A percentile compares a stretch with the other conserved stretches of the same genome.
Evolutionary conservation across 2,888 invertebrate species (phyloP).

Genomic region (Caenorhabditis wallacei): DNA sequence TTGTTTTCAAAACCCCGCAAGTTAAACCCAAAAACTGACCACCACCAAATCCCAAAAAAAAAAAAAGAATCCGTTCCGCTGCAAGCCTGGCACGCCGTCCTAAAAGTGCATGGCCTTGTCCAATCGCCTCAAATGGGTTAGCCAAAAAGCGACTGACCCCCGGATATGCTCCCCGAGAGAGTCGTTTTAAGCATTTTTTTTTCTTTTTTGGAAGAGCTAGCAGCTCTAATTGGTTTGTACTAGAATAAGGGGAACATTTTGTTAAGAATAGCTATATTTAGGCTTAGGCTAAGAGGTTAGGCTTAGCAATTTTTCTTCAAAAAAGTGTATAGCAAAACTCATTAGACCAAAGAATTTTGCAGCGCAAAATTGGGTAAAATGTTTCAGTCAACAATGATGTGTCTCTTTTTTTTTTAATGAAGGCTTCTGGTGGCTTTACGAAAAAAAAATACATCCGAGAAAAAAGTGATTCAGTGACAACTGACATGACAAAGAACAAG

Average conservation of each 20-base stretch:
- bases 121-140: constrained; percentile 52
- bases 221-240: constrained; percentile 8
- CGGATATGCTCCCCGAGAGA: constrained; percentile 53
- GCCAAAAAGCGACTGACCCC: constrained; percentile 39
- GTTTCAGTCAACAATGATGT: constrained; percentile 18
- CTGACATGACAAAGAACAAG: neutral
- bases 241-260: neutral
- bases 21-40: no score
- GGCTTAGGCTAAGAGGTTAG: neutral
- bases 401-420: neutral
- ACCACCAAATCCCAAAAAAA: no score
- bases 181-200: constrained; percentile 25
- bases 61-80: neutral
- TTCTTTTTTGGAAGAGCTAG: no score
- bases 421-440: neutral
- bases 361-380: constrained; percentile 9
- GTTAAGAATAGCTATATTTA: neutral
- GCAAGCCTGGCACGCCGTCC: neutral
- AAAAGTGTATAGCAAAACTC: no score
- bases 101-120: neutral
- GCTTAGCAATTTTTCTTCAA: neutral
- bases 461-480: constrained; percentile 1
- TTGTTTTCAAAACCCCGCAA: no score
- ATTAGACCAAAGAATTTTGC: no score
- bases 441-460: neutral